Conservation (phyloP, 2,113 vertebrate species). For the Bubo blakistoni region DNA sequence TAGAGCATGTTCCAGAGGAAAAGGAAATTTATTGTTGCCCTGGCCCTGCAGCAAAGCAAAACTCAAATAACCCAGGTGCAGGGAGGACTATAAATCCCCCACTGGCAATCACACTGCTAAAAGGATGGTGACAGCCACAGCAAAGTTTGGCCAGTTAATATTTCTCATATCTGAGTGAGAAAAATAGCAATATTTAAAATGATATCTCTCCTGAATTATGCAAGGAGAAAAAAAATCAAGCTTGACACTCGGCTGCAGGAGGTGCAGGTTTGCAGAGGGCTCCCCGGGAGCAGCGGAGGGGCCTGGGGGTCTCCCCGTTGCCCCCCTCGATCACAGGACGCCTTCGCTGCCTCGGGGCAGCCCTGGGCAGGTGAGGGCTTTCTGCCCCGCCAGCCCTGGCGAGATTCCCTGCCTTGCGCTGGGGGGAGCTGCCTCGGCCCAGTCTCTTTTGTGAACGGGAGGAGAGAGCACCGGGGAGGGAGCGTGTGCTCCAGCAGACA, state of each 20-base stretch:
- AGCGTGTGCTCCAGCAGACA: not conserved
- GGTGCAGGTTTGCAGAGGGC: not conserved
- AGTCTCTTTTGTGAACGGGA: not conserved
- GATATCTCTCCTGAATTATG: not conserved
- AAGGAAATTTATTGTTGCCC: conserved; percentile 39
- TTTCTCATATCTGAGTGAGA: conserved; percentile 37
- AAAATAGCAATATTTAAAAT: conserved; percentile 44
- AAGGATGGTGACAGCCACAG: conserved; percentile 38
- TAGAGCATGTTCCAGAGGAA: conserved; percentile 47
- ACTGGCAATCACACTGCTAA: conserved; percentile 10
- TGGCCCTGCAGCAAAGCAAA: conserved; percentile 32
- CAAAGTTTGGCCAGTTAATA: conserved; percentile 47
- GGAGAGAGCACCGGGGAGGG: not conserved
- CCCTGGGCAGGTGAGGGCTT: not conserved
- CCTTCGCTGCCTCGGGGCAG: not conserved
- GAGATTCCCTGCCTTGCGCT: not conserved
- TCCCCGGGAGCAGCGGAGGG: not conserved
- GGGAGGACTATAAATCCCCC: conserved; percentile 5
- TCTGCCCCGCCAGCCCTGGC: not conserved
- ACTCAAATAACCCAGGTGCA: not conserved
- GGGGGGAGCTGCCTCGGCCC: not conserved
- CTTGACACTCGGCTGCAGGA: not conserved
- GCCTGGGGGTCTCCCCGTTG: not conserved
- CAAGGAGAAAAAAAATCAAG: not conserved
- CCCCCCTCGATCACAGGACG: not conserved